Conservation (phyloP, 2,113 vertebrate genomes). For the Notechis scutatus region DNA sequence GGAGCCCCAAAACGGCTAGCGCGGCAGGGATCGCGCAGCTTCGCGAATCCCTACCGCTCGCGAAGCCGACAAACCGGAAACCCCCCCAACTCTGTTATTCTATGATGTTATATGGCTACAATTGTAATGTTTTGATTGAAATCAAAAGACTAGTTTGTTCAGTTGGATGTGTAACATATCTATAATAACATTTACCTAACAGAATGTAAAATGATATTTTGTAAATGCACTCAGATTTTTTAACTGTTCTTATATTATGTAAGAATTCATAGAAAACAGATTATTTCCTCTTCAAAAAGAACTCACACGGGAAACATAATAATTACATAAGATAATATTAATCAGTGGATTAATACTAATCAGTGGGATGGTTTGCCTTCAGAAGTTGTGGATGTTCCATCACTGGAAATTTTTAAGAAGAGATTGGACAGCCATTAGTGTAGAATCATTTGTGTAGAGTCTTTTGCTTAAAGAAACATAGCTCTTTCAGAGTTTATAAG, state of each 20-base stretch:
- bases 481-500: slow-evolving; percentile 19
- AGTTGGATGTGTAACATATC: background rate
- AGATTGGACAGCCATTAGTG: too few relatives aligned
- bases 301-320: background rate
- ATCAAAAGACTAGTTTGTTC: background rate
- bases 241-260: background rate
- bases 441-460: too few relatives aligned
- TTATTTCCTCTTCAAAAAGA: background rate
- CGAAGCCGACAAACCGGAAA: too few relatives aligned
- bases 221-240: background rate
- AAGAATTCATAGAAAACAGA: background rate
- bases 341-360: too few relatives aligned
- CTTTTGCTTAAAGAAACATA: slow-evolving; percentile 8
- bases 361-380: too few relatives aligned
- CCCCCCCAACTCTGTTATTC: too few relatives aligned
- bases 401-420: too few relatives aligned
- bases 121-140: background rate
- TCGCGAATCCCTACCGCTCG: too few relatives aligned
- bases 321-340: background rate
- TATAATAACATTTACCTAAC: background rate
- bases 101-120: background rate
- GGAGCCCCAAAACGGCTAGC: too few relatives aligned
- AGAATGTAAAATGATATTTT: background rate
- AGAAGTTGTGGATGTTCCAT: too few relatives aligned
- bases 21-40: too few relatives aligned